These are phyloP conservation scores for Emmelina monodactyla DNA, from an alignment of 2,888 invertebrate species.

Conservation along the genomic window DNA sequence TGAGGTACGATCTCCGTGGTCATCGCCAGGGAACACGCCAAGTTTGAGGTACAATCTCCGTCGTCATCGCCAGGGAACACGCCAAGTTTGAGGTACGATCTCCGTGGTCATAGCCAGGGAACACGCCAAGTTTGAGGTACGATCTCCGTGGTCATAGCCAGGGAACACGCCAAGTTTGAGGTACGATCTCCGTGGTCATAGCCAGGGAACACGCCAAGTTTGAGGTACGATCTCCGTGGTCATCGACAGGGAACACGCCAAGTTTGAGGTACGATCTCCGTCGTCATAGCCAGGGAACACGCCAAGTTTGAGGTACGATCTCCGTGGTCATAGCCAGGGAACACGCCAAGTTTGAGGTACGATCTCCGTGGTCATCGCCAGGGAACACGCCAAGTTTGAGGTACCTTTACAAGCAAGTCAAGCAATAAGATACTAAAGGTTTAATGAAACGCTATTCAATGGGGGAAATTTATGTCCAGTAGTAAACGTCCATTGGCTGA, in stretches of 20 bases:
- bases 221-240: conserved; percentile 74
- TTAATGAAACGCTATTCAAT: too few relatives aligned
- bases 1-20: conserved; percentile 74
- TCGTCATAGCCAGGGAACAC: conserved; percentile 80
- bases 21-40: conserved; percentile 81
- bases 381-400: conserved; percentile 81
- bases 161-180: conserved; percentile 81
- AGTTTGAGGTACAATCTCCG: conserved; percentile 76
- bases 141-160: conserved; percentile 77
- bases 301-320: conserved; percentile 77
- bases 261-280: conserved; percentile 76
- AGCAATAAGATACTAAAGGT: too few relatives aligned
- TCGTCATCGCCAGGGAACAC: too few relatives aligned
- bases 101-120: conserved; percentile 82
- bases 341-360: conserved; percentile 79
- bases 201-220: conserved; percentile 83
- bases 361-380: conserved; percentile 75
- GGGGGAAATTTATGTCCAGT: too few relatives aligned
- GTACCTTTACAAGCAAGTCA: too few relatives aligned
- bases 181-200: conserved; percentile 76
- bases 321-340: conserved; percentile 82
- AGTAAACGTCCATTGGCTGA: too few relatives aligned
- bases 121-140: conserved; percentile 79
- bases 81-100: too few relatives aligned
- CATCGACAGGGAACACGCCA: conserved; percentile 81